Base-by-base conservation (phyloP, 2,888 invertebrate species). In the Campoplex nolae region DNA sequence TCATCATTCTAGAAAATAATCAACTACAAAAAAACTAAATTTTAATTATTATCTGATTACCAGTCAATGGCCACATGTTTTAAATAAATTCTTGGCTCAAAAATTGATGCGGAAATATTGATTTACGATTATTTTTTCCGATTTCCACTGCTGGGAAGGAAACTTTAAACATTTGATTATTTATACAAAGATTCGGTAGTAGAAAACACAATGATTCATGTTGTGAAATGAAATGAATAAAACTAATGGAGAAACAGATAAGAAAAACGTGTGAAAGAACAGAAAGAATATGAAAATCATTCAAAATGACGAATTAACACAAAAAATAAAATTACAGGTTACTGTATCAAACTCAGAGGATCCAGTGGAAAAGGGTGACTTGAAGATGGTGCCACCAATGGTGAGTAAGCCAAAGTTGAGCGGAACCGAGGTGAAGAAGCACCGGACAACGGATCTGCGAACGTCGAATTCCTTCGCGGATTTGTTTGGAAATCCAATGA, bases 401-500 rank as follows among this genome's bases (percentile, higher is more conserved):
- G 95, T 96, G 32, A 96, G 96, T 88, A 97, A 97, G 94, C 97
- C 97, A 18, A 97, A 97, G 93, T 92, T 97, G 48, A 95, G 96
- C 84, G 96, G 96, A 73, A 93, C 90, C 90, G 95, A 94, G 85
- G 92, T 70, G 89, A 95, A 89, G 89, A 95, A 92, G 78, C 93
- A 94, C 86, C 92, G 93, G 35, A 87, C 91, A 51, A 79, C 90
- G 0, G 94, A 94, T 23, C 95, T 95, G 35, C 96, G 95, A 93
- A 95, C 95, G 9, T 95, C 94, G 45, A 96, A 96, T 91, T 96
- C 96, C 87, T 98, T 98, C 94, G 97, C 97, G 74, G 97, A 97
- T 90, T 95, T 98, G 67, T 98, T 98, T 95, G 98, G 98, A 0
- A 95, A 97, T 35, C 98, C 98, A 0, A 97, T 98, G 90, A 98